These are phyloP conservation scores for Siderastrea radians DNA, from an alignment of 92 coral and sea anemone species.

Conservation along the genomic window DNA sequence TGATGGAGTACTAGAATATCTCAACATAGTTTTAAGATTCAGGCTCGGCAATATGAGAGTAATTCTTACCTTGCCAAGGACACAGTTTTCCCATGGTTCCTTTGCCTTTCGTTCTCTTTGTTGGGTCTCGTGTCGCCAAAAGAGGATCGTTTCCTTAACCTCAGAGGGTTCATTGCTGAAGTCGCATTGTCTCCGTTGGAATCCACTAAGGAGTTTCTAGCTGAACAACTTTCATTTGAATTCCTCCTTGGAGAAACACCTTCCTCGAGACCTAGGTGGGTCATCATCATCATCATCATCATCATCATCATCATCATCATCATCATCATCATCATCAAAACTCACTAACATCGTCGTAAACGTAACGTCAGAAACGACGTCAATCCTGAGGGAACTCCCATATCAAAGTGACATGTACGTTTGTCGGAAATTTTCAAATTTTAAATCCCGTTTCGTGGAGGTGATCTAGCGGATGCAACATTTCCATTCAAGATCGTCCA, in stretches of 20 bases:
- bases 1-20: no score
- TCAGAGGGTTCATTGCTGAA: background rate
- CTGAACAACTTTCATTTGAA: background rate
- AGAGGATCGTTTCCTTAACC: constrained; percentile 14
- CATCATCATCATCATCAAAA: background rate
- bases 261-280: constrained; percentile 23
- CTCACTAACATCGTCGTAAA: background rate
- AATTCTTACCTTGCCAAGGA: constrained; percentile 12
- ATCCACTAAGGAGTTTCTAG: background rate
- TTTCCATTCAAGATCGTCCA: no score
- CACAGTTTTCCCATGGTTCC: background rate
- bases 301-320: background rate
- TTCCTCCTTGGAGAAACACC: background rate
- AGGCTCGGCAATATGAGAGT: background rate
- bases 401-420: no score
- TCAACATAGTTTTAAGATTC: background rate
- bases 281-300: background rate
- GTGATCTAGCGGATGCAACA: no score
- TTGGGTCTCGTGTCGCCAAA: background rate
- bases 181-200: background rate
- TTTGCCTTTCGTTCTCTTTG: background rate
- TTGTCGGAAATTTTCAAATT: no score
- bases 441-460: no score
- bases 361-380: no score
- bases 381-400: no score